Conservation (phyloP, 2,888 invertebrate genomes). For the Chrysomela aeneicollis region DNA sequence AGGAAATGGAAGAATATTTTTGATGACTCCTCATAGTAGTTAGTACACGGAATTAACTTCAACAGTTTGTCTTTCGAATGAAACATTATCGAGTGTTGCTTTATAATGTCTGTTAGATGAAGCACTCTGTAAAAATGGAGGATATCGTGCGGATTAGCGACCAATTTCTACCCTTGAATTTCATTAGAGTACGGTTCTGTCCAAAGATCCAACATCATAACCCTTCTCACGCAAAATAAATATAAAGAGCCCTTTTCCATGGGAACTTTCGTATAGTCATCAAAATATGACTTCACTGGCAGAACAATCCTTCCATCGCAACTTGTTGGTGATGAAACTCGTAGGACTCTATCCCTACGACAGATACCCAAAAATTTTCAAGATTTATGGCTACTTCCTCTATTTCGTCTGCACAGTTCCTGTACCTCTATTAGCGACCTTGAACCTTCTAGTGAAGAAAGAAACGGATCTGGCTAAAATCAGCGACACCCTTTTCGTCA, state of each 20-base stretch:
- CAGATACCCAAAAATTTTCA: conserved; percentile 7
- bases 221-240: background rate
- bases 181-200: background rate
- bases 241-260: background rate
- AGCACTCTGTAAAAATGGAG: too few species aligned
- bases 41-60: too few species aligned
- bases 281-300: conserved; percentile 2
- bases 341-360: conserved; percentile 27
- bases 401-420: conserved; percentile 20
- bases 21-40: too few species aligned
- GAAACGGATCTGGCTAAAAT: conserved; percentile 9
- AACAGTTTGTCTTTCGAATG: too few species aligned
- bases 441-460: conserved; percentile 9
- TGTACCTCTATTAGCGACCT: conserved; percentile 4
- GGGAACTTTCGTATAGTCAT: background rate
- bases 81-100: too few species aligned
- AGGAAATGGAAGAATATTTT: too few species aligned
- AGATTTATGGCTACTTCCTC: conserved; percentile 1
- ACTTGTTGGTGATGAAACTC: conserved; percentile 21
- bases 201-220: background rate
- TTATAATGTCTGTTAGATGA: too few species aligned
- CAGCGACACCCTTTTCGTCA: conserved; percentile 6
- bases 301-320: conserved; percentile 19
- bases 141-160: too few species aligned
- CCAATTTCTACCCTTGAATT: too few species aligned